Evolutionary conservation across 2,888 invertebrate genomes (phyloP).

Genomic region (Eubasilissa splendida): DNA sequence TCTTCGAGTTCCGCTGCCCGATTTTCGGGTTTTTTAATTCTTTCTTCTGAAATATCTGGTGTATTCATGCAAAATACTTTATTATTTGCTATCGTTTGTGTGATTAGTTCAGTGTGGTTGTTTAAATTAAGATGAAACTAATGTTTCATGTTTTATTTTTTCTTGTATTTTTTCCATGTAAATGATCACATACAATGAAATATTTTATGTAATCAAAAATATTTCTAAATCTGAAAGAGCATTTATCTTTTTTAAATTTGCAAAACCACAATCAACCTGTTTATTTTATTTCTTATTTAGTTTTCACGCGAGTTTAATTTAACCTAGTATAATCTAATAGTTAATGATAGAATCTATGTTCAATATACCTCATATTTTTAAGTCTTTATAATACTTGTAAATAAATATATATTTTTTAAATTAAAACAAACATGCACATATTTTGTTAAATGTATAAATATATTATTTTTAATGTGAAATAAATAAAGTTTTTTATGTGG

Average conservation of each 20-base stretch:
- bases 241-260: too few species aligned
- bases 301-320: too few species aligned
- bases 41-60: slow-evolving; percentile 21
- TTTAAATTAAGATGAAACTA: slow-evolving; percentile 11
- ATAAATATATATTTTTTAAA: slow-evolving; percentile 4
- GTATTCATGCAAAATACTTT: slow-evolving; percentile 19
- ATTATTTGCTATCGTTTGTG: neutral
- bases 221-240: too few species aligned
- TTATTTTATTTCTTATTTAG: too few species aligned
- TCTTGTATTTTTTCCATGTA: too few species aligned
- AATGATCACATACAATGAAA: too few species aligned
- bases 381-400: slow-evolving; percentile 18
- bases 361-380: slow-evolving; percentile 22
- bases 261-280: too few species aligned
- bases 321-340: too few species aligned
- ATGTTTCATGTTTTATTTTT: too few species aligned
- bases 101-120: neutral
- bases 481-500: neutral
- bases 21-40: slow-evolving; percentile 55
- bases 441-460: neutral
- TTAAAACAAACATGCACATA: neutral
- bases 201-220: too few species aligned
- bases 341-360: neutral
- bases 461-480: neutral
- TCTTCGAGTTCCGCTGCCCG: slow-evolving; percentile 48